Evolutionary conservation across 2,888 invertebrate species (phyloP).

Genomic region (Caenorhabditis plicata): DNA sequence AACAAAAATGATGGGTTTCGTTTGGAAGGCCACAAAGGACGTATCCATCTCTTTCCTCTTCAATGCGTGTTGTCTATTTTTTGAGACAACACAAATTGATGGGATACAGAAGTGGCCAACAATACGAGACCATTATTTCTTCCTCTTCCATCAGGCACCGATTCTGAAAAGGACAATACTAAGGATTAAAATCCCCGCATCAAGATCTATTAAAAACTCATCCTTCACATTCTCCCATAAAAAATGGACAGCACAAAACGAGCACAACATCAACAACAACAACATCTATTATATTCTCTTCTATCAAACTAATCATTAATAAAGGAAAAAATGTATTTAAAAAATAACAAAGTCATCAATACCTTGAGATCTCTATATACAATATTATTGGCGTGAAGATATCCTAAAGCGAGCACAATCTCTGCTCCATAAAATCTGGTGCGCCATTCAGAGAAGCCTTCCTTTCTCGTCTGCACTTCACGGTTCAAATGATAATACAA

Average conservation of each 20-base stretch:
- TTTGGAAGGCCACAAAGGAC: too few relatives aligned
- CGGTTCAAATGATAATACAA: constrained; percentile 86
- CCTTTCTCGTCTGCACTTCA: constrained; percentile 55
- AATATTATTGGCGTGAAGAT: constrained; percentile 86
- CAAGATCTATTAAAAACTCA: neutral
- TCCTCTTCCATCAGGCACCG: too few relatives aligned
- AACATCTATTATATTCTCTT: neutral
- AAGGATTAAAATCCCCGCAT: neutral
- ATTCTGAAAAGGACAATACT: too few relatives aligned
- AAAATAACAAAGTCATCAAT: neutral
- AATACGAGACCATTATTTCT: too few relatives aligned
- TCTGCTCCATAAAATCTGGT: constrained; percentile 98
- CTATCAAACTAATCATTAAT: neutral
- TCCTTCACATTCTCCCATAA: constrained; percentile 10
- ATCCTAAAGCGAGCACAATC: constrained; percentile 92
- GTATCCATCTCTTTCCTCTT: too few relatives aligned
- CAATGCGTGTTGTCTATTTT: too few relatives aligned
- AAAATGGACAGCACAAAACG: constrained; percentile 7
- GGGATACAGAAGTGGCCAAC: too few relatives aligned
- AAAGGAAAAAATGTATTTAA: too few relatives aligned
- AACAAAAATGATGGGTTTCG: too few relatives aligned
- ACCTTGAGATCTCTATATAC: constrained; percentile 95
- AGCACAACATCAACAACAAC: neutral
- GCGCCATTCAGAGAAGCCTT: constrained; percentile 76
- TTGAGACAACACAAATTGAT: too few relatives aligned